Evolutionary conservation across 2,888 invertebrate genomes (phyloP), one percentile per base, ranked within the genome.

Genomic region (Tortricodes alternella): DNA sequence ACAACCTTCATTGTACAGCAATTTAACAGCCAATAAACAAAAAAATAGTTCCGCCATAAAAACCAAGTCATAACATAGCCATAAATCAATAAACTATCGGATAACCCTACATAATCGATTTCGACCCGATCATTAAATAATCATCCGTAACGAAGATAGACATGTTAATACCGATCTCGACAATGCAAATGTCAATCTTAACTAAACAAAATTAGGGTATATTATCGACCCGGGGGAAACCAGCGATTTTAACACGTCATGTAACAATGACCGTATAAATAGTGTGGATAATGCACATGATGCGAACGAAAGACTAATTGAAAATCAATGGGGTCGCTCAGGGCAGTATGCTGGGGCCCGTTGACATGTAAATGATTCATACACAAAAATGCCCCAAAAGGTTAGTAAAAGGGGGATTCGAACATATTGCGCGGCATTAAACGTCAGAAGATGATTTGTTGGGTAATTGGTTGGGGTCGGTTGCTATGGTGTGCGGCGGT

Each of bases 371-470:
- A 86, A 87, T 87, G 84, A 86, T 80, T 86, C 83, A 86, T 83
- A 66, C 67, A 63, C 74, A 79, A 76, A 74, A 78, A 78, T 80
- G 72, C 70, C 71, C 71, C 73, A 63, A 71, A 78, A 78, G 66
- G 69, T 73, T 73, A 76, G 64, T 71, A 65, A 65, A 66, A 71
- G 71, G 71, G 67, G 73, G 77, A 78, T 80, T 74, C 76, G 76
- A 89, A 84, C 89, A 89, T 89, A 89, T 89, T 89, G 88, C 85
- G 74, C 83, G 85, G 88, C 85, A 85, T 85, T 78, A 83, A 85
- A 87, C 78, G 89, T 89, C 89, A 89, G 79, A 80, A 77, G 84
- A 90, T 90, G 89, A 90, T 89, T 89, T 89, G 89, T 89, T 84
- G 70, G 80, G 86, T 89, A 89, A 89, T 89, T 89, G 87, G 77